Percentiles rank a stretch among this genome's conserved stretches.
These are phyloP conservation scores for Drosophila pseudoobscura DNA, from an alignment of 1,140 invertebrate species.

Conservation along the genomic window DNA sequence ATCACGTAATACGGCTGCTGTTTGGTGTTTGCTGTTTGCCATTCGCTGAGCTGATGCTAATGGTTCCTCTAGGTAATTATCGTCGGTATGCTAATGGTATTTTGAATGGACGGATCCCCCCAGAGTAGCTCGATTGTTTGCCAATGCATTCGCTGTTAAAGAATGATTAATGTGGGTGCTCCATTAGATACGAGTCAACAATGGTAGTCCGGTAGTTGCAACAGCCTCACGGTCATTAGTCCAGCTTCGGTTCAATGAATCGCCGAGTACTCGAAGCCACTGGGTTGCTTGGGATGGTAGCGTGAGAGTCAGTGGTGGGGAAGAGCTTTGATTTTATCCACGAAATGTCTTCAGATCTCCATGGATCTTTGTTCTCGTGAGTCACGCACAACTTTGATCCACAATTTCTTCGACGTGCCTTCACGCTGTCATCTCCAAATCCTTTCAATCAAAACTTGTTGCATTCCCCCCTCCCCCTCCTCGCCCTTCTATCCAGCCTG, in stretches of 20 bases:
- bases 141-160: conserved; percentile 55
- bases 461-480: conserved; percentile 43
- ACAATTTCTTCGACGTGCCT: background rate
- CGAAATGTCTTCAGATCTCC: too few species aligned
- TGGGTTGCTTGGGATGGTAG: background rate
- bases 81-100: conserved; percentile 74
- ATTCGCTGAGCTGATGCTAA: conserved; percentile 53
- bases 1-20: conserved; percentile 77
- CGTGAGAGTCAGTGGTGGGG: conserved; percentile 8
- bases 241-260: conserved; percentile 37
- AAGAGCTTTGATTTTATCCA: background rate
- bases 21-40: conserved; percentile 45
- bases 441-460: conserved; percentile 27
- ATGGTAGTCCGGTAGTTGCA: conserved; percentile 70
- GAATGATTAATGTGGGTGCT: conserved; percentile 76
- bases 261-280: conserved; percentile 20
- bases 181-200: conserved; percentile 62
- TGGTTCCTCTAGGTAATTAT: conserved; percentile 69
- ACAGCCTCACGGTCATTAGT: conserved; percentile 62
- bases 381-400: background rate
- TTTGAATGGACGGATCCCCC: conserved; percentile 58
- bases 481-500: conserved; percentile 9
- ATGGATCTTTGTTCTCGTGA: too few species aligned
- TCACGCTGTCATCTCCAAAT: conserved; percentile 13
- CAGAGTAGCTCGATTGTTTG: conserved; percentile 56